Evolutionary conservation across 2,113 vertebrate species (phyloP).

Genomic region (Sylvicapra grimmia): DNA sequence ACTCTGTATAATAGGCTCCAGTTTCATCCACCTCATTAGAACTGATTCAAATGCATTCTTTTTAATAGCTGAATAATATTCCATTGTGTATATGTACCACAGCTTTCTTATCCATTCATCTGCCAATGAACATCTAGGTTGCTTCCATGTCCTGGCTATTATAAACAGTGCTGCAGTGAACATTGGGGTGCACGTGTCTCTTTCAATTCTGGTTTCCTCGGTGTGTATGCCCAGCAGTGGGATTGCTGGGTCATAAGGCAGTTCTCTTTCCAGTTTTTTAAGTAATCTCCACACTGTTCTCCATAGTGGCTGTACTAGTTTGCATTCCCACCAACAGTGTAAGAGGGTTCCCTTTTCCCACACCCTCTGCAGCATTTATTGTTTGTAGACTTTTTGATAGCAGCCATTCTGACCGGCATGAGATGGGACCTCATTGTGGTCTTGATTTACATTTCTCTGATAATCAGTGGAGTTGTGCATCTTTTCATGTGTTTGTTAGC

Average conservation of each 20-base stretch:
- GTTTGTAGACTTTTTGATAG: not conserved
- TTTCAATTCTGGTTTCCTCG: not conserved
- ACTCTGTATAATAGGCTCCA: not conserved
- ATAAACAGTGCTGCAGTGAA: not conserved
- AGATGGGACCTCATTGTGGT: not conserved
- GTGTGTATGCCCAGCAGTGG: not conserved
- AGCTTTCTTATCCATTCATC: not conserved
- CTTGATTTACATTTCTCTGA: not conserved
- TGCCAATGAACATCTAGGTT: not conserved
- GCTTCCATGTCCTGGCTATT: not conserved
- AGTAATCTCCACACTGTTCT: not conserved
- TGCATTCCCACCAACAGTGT: not conserved
- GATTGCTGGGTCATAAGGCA: not conserved
- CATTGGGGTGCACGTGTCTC: rapidly evolving
- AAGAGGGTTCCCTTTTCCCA: not conserved
- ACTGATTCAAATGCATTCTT: not conserved
- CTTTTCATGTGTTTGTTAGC: not conserved
- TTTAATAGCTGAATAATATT: not conserved
- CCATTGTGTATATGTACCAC: not conserved
- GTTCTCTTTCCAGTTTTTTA: not conserved
- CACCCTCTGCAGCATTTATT: not conserved
- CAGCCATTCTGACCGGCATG: not conserved
- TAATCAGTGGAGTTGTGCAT: not conserved
- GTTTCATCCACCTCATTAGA: not conserved
- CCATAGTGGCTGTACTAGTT: not conserved